Evolutionary conservation across 1,140 invertebrate genomes (phyloP), one percentile per base, ranked within the genome.

Genomic region (Epicauta chinensis): DNA sequence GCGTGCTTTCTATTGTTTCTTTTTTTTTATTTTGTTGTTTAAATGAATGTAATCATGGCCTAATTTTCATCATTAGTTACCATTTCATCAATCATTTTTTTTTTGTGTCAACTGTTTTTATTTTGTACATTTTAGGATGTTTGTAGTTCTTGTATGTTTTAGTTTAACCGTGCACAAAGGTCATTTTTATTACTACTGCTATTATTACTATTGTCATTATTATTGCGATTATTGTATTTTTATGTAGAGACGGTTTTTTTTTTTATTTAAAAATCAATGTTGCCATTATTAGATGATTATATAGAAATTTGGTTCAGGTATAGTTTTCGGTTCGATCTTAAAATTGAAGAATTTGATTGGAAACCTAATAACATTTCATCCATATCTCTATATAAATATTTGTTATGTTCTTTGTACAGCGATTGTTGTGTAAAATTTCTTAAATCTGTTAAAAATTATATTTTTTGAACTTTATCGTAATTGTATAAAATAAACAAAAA

Each of bases 391-490:
- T 23, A 23, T 23, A 23, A 23, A 23, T 23, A 23, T 23, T 23
- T 23, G 7, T 43, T 14, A 14, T 17, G 13, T 35, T 46, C 45
- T 37, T 16, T 47, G 45, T 47, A 47, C 45, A 47, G 45, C 34
- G 16, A 38, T 47, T 17, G 31, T 46, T 16, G 37, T 16, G 23
- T 23, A 23, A 23, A 13, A 40, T 46, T 34, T 29, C 36, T 36
- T n/a, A 47, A 38, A 47, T 47, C 29, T 37, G 45, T 47, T 47
- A 12, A 47, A 47, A 47, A 5, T 47, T 46, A 34, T 47, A 47
- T 47, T 47, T 47, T 47, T 47, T 47, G 23, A 47, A 47, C 45
- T 47, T 38, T 47, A 38, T 47, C 34, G 37, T 36, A 15, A 35
- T 23, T 37, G 34, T 47, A 23, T 23, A 23, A 23, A n/a, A n/a